phyloP scores from a whole-genome alignment of 2,888 invertebrate species.

The Cerastoderma edule region DNA sequence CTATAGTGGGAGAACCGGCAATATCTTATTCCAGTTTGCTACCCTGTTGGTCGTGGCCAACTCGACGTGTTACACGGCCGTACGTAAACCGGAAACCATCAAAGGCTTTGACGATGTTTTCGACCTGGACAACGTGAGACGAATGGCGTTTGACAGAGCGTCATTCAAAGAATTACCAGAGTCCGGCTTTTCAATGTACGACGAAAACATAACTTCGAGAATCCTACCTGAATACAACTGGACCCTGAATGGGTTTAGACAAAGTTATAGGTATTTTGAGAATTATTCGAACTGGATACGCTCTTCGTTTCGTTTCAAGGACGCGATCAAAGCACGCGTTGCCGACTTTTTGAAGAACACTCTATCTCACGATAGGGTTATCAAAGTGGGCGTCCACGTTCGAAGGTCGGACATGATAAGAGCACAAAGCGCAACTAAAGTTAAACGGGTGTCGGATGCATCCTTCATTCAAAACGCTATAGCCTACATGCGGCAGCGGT shows the following conservation, averaged over 20 bases:
- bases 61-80: not conserved
- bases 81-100: not conserved
- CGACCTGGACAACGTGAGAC: not conserved
- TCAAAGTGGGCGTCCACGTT: not conserved
- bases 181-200: not conserved
- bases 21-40: slow-evolving; percentile 9
- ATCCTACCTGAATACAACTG: not conserved
- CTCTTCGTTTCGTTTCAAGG: slow-evolving; percentile 5
- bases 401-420: not conserved
- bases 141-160: not conserved
- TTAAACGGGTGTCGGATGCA: not conserved
- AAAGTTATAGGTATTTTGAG: slow-evolving; percentile 6
- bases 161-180: not conserved
- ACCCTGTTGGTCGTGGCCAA: not conserved
- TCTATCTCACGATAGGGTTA: not conserved
- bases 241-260: slow-evolving; percentile 1
- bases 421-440: not conserved
- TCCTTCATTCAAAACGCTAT: not conserved
- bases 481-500: too few relatives aligned
- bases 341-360: not conserved
- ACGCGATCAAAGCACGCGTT: not conserved
- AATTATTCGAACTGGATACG: not conserved
- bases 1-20: not conserved
- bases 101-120: not conserved
- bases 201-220: not conserved